Base-by-base conservation (phyloP, 2,888 invertebrate species). In the Punctoribates punctum region DNA sequence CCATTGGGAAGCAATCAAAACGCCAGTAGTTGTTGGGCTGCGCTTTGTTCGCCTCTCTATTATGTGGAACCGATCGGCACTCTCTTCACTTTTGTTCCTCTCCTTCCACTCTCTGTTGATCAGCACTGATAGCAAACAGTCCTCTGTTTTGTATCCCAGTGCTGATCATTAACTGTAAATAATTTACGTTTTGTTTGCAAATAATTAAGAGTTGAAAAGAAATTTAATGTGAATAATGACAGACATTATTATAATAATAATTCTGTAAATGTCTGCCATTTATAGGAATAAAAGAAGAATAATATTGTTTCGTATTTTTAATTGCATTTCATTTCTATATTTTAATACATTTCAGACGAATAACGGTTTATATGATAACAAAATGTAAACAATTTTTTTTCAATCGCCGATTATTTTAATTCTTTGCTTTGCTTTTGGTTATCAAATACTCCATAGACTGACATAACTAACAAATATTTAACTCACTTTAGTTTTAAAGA, bases 141-240 rank as follows among this genome's bases (percentile, higher is more conserved):
- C 20, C 57, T 57, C 23, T 17, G 15, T n/a, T 70, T 70, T 42
- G 70, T 70, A 70, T 70, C 70, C 70, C 13, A 70, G 70, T 46
- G 38, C 23, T 46, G 70, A 70, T 70, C 70, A 70, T 42, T 70
- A 42, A 70, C 70, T 70, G 70, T 70, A 42, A 70, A 70, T 70
- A 70, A 70, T 70, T 46, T 42, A 70, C n/a, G 70, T 70, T 70
- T 70, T 70, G 70, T 70, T 70, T 70, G 65, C 65, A 70, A 70
- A 70, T 70, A 70, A 70, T 70, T 70, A 70, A 70, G 23, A 42
- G 23, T 57, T 57, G 25, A 57, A 57, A 23, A 34, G 20, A 65
- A 65, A 65, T 38, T 62, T 62, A 29, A 65, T 65, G 65, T 11
- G 27, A 38, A 57, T 65, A 34, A 65, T 65, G 11, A 29, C 65